Conservation (phyloP, 2,113 vertebrate species). For the Symphodus melops region DNA sequence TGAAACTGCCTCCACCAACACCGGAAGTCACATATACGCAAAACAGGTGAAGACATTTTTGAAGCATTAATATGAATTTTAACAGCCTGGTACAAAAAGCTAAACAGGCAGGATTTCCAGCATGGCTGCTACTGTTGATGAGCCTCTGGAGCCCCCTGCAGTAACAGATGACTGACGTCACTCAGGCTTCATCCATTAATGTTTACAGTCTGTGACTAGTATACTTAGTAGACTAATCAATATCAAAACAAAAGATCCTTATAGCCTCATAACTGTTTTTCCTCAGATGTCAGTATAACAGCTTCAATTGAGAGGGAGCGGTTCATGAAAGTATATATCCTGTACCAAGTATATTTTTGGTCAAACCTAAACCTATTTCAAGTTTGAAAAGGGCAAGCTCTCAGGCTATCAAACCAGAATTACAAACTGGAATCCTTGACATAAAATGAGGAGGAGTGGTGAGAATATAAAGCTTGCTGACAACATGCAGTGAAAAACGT, state of each 20-base stretch:
- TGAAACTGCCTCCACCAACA: no score
- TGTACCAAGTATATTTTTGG: conserved; percentile 7
- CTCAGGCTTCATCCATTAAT: no score
- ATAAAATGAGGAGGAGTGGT: not conserved
- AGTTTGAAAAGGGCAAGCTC: not conserved
- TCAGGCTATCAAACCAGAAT: conserved; percentile 15
- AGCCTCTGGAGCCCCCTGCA: no score
- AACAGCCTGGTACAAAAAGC: no score
- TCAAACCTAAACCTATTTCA: no score
- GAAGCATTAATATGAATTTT: no score
- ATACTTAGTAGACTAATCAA: not conserved
- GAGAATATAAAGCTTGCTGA: not conserved
- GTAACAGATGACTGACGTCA: no score
- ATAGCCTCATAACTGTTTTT: not conserved
- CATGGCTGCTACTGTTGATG: no score
- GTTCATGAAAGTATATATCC: not conserved
- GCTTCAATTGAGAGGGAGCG: conserved; percentile 5
- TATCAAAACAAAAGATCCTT: not conserved
- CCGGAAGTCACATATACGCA: no score
- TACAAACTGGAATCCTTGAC: not conserved
- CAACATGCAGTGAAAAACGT: not conserved
- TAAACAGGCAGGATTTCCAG: not conserved
- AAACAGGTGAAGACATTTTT: no score
- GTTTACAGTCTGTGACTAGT: no score
- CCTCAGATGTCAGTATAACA: not conserved